Base-by-base conservation (phyloP, 2,113 vertebrate species). In the Leptobrachium leishanense region DNA sequence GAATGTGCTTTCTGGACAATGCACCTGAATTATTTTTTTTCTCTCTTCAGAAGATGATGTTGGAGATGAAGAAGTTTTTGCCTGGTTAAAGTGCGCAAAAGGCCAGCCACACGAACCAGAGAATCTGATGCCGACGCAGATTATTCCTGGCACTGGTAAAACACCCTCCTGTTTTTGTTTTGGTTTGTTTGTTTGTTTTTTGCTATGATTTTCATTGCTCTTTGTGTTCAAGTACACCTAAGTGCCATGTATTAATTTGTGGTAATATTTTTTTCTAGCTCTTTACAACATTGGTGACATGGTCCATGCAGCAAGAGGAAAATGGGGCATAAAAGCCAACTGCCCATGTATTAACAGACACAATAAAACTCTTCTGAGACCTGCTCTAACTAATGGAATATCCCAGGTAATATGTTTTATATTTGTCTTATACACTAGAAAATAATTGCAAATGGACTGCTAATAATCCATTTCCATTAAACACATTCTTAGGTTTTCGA, bases 311-410 rank as follows among this genome's bases (percentile, higher is more conserved):
- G 96, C 97, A 31, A 94, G 98, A 85, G 97, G 98, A 76, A 99
- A 98, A 78, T 99, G 98, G 98, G 98, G 98, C 76, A 99, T 99
- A 86, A 99, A 99, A 92, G 98, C 98, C 8, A 99, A 99, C 68
- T 99, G 98, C 82, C 98, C 98, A 0, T 99, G 98, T 86, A 95
- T 96, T 86, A 98, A 89, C 91, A 94, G 97, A 82, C 94, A 98
- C 81, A 95, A 84, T 77, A 98, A 96, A 90, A 94, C 96, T 0
- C 91, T 95, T 20, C 85, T 95, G 83, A 95, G 97, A 84, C 94
- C 95, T 10, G 93, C 92, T 85, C 95, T 96, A 84, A 95, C 96
- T 78, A 99, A 99, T 83, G 98, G 98, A 67, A 95, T 99, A 84
- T 95, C 96, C 88, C 98, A 98, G 95, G 98, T 98, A 94, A 20